Conservation (phyloP, 1,140 invertebrate species). For the Uloborus diversus region DNA sequence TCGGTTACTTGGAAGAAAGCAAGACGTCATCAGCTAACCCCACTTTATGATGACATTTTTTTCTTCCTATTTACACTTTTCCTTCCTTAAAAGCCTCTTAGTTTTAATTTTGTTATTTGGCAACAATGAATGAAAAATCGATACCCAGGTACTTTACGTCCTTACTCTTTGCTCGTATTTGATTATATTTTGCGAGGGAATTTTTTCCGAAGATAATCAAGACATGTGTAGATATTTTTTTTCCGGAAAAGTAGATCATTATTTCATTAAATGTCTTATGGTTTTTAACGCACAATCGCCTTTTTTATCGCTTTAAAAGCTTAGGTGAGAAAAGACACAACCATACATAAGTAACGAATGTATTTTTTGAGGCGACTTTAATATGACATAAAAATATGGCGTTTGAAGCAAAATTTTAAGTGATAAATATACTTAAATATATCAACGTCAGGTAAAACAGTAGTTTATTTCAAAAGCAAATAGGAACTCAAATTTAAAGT, state of each 20-base stretch:
- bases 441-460: too few relatives aligned
- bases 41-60: conserved; percentile 33
- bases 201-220: too few relatives aligned
- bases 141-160: conserved; percentile 24
- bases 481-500: too few relatives aligned
- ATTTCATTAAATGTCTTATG: conserved; percentile 44
- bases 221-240: conserved; percentile 5
- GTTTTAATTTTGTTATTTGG: conserved; percentile 53
- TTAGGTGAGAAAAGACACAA: too few relatives aligned
- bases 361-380: too few relatives aligned
- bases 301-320: too few relatives aligned
- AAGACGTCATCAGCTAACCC: conserved; percentile 43
- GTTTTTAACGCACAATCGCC: too few relatives aligned
- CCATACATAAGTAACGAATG: too few relatives aligned
- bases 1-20: neutral
- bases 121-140: conserved; percentile 20
- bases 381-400: too few relatives aligned
- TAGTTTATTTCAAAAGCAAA: too few relatives aligned
- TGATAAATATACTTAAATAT: too few relatives aligned
- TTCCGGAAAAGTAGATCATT: conserved; percentile 10
- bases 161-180: conserved; percentile 30
- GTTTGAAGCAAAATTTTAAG: too few relatives aligned
- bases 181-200: conserved; percentile 43
- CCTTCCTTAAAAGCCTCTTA: conserved; percentile 42
- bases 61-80: neutral